phyloP scores from a whole-genome alignment of 2,113 vertebrate species.

The Columba janthina region DNA sequence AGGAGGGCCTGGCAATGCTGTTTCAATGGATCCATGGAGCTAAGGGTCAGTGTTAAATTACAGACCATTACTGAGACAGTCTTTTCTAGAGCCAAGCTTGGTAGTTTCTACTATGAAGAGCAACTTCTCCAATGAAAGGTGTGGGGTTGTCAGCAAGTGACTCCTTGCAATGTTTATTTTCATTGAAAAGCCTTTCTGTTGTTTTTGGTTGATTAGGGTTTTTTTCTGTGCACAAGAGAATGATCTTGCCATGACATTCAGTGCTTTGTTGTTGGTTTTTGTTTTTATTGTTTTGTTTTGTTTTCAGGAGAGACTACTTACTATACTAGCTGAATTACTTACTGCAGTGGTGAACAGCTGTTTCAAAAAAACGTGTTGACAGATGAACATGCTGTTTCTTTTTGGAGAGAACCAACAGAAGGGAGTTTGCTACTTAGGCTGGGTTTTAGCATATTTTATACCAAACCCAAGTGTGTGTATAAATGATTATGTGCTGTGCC shows the following conservation, averaged over 20 bases:
- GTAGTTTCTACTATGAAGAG: background rate
- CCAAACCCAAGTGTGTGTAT: background rate
- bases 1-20: background rate
- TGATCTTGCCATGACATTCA: background rate
- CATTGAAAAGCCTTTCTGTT: background rate
- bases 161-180: background rate
- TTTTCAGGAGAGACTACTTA: background rate
- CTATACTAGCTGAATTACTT: slow-evolving; percentile 8
- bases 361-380: slow-evolving; percentile 27
- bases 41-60: background rate
- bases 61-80: background rate
- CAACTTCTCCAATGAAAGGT: background rate
- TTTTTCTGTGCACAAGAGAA: background rate
- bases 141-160: background rate
- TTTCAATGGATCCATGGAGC: background rate
- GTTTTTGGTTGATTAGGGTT: background rate
- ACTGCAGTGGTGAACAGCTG: background rate
- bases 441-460: background rate
- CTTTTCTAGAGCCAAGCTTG: background rate
- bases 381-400: slow-evolving; percentile 21
- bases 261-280: background rate
- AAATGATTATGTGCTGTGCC: background rate
- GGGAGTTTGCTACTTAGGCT: background rate
- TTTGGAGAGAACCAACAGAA: slow-evolving; percentile 27
- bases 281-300: background rate